Percentiles rank a stretch among this genome's conserved stretches.
Conservation (phyloP, 1,140 invertebrate species). For the Eubasilissa regina region DNA sequence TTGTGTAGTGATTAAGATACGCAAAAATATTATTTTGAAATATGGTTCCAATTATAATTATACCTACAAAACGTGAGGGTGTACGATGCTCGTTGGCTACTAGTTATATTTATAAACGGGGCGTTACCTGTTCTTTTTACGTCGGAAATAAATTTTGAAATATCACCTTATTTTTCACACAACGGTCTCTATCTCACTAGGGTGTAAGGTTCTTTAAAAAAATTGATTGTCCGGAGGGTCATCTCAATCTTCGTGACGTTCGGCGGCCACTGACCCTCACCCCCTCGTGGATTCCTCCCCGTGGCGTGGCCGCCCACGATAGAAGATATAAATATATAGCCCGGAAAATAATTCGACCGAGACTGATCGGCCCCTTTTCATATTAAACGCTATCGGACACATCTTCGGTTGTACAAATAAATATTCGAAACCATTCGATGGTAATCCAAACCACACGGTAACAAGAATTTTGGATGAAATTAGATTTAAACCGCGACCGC, state of each 20-base stretch:
- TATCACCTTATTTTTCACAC: too few relatives aligned
- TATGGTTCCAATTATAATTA: too few relatives aligned
- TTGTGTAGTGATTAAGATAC: too few relatives aligned
- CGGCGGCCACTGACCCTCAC: neutral
- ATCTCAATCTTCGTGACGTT: neutral
- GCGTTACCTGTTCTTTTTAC: too few relatives aligned
- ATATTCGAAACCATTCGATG: neutral
- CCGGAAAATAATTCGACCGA: constrained; percentile 51
- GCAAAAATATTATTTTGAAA: too few relatives aligned
- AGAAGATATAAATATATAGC: constrained; percentile 43
- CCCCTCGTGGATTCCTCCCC: neutral
- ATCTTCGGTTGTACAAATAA: neutral
- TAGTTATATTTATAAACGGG: too few relatives aligned
- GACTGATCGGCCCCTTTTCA: constrained; percentile 35
- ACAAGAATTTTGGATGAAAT: neutral
- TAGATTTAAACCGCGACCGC: too few relatives aligned
- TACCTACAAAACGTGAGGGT: too few relatives aligned
- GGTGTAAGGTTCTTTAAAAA: neutral
- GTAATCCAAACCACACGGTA: neutral
- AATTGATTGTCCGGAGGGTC: neutral
- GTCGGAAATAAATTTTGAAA: too few relatives aligned
- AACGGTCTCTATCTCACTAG: neutral
- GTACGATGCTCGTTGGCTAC: too few relatives aligned
- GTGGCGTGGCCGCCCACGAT: neutral
- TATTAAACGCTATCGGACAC: constrained; percentile 25